Conservation (phyloP, 2,888 invertebrate species). For the Beris morrisii region DNA sequence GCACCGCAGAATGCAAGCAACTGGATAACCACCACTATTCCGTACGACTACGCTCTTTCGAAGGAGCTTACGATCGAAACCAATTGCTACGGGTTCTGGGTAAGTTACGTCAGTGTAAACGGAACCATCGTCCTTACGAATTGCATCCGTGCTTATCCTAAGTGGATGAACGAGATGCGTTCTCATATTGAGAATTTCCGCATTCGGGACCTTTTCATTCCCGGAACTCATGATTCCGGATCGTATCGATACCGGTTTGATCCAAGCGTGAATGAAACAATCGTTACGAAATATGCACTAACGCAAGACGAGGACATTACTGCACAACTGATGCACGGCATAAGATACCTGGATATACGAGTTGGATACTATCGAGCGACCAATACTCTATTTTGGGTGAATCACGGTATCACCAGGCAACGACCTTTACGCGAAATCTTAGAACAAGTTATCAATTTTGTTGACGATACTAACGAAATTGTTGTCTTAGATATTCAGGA, state of each 20-base stretch:
- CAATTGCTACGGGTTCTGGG: conserved; percentile 55
- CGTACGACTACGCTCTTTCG: conserved; percentile 48
- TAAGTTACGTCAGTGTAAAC: conserved; percentile 50
- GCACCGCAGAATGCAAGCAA: conserved; percentile 46
- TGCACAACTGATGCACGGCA: conserved; percentile 63
- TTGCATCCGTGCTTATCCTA: conserved; percentile 60
- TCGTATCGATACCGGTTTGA: conserved; percentile 57
- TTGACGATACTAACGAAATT: conserved; percentile 62
- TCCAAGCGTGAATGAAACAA: conserved; percentile 50
- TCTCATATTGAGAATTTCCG: conserved; percentile 55
- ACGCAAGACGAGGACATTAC: conserved; percentile 63
- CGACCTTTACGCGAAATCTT: conserved; percentile 58
- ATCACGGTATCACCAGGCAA: conserved; percentile 61
- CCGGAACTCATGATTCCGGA: conserved; percentile 73
- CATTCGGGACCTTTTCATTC: conserved; percentile 63
- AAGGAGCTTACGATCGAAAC: conserved; percentile 47
- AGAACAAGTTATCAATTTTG: conserved; percentile 60
- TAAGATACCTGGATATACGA: conserved; percentile 64
- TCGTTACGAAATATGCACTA: conserved; percentile 59
- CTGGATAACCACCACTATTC: conserved; percentile 54
- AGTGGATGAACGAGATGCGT: conserved; percentile 62
- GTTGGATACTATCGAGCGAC: conserved; percentile 58
- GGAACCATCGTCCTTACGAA: conserved; percentile 52
- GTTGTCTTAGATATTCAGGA: conserved; percentile 64
- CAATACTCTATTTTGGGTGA: conserved; percentile 58